Percentiles rank a stretch among this genome's conserved stretches.
Evolutionary conservation across 2,797 vertebrate species (phyloP).

Genomic region (Discoglossus pictus): DNA sequence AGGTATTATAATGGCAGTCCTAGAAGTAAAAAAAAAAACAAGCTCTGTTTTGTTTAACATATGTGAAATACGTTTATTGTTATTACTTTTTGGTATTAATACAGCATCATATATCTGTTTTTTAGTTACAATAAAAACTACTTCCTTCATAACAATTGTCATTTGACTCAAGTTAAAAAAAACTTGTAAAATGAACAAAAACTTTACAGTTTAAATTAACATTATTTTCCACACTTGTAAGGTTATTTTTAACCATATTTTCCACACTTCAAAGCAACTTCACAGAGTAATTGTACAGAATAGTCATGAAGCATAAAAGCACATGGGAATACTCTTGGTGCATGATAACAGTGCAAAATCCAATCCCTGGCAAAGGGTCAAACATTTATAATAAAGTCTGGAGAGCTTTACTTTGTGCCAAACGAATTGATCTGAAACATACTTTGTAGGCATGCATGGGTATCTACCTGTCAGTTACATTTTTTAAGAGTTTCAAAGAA

Average conservation of each 20-base stretch:
- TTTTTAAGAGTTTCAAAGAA: no score
- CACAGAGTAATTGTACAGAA: conserved; percentile 73
- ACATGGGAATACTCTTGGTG: conserved; percentile 74
- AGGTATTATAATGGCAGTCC: no score
- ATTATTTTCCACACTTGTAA: no score
- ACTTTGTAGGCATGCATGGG: neutral
- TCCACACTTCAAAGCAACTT: conserved; percentile 71
- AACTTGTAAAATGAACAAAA: no score
- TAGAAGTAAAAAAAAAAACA: conserved; percentile 1
- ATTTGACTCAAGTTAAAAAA: no score
- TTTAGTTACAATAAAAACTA: conserved; percentile 10
- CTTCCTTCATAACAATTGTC: conserved; percentile 13
- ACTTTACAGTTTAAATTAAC: no score
- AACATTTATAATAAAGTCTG: conserved; percentile 18
- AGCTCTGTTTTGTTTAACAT: conserved; percentile 28
- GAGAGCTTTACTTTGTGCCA: conserved; percentile 58
- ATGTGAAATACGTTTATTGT: conserved; percentile 48
- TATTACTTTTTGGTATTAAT: conserved; percentile 17
- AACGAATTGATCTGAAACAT: conserved; percentile 41
- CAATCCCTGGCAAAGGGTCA: conserved; percentile 68
- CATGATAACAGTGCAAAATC: conserved; percentile 64
- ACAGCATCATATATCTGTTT: no score
- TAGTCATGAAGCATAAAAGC: conserved; percentile 66
- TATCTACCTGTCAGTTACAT: neutral
- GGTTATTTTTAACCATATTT: conserved; percentile 61